phyloP scores from a whole-genome alignment of 2,113 vertebrate genomes.

The Tretioscincus oriximinensis region DNA sequence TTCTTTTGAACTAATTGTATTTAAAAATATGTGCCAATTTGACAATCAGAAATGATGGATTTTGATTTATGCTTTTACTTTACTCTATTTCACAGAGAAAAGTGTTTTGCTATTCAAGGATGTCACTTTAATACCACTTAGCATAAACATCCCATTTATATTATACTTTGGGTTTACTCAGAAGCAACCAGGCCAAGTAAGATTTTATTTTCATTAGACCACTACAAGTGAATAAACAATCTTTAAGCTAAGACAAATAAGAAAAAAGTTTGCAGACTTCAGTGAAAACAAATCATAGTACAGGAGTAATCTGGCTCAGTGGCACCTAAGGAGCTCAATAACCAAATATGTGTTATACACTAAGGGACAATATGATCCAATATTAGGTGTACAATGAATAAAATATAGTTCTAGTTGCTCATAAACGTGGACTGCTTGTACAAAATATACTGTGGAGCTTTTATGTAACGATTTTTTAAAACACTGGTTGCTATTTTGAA shows the following conservation, averaged over 20 bases:
- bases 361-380: background rate
- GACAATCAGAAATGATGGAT: background rate
- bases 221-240: background rate
- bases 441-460: no score
- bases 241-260: background rate
- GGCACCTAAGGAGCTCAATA: background rate
- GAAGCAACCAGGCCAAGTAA: background rate
- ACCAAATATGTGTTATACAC: background rate
- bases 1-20: background rate
- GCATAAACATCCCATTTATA: background rate
- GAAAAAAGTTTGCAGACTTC: no score
- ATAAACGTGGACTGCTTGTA: no score
- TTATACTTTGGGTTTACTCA: background rate
- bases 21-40: constrained; percentile 2
- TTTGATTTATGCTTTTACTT: no score
- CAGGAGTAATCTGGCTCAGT: no score
- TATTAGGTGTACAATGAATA: background rate
- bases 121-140: background rate
- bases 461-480: no score
- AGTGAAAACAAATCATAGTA: no score
- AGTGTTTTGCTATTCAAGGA: background rate
- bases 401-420: no score
- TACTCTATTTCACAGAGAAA: no score
- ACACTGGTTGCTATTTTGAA: no score
- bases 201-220: background rate